These are phyloP conservation scores for Bruchidius siliquastri DNA, from an alignment of 2,888 invertebrate genomes.

Conservation along the genomic window DNA sequence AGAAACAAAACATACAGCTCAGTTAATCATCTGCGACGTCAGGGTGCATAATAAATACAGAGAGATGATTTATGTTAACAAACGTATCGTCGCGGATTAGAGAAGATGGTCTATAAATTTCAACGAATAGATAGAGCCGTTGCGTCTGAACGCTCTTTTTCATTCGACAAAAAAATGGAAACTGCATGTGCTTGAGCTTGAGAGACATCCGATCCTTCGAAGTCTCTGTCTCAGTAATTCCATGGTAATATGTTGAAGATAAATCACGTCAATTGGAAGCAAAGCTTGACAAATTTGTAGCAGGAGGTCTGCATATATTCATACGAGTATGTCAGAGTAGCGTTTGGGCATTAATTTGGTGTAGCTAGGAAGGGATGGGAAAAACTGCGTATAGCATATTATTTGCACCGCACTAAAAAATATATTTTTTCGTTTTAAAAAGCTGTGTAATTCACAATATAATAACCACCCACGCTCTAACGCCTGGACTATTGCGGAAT, in stretches of 20 bases:
- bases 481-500: too few species aligned
- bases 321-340: too few species aligned
- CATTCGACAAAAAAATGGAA: background rate
- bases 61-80: background rate
- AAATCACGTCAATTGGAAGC: background rate
- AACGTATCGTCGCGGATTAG: background rate
- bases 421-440: too few species aligned
- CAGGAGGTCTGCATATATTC: too few species aligned
- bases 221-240: background rate
- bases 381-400: too few species aligned
- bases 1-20: background rate
- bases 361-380: too few species aligned
- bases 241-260: too few species aligned
- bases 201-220: background rate
- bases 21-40: background rate
- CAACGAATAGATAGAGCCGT: background rate
- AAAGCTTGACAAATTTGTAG: too few species aligned
- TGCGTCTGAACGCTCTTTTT: background rate
- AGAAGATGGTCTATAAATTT: background rate
- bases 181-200: background rate
- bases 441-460: too few species aligned
- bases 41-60: background rate
- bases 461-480: too few species aligned
- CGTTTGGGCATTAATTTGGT: too few species aligned
- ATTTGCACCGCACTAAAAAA: too few species aligned